phyloP scores from a whole-genome alignment of 1,140 invertebrate genomes.

The Thaumetopoea pityocampa region DNA sequence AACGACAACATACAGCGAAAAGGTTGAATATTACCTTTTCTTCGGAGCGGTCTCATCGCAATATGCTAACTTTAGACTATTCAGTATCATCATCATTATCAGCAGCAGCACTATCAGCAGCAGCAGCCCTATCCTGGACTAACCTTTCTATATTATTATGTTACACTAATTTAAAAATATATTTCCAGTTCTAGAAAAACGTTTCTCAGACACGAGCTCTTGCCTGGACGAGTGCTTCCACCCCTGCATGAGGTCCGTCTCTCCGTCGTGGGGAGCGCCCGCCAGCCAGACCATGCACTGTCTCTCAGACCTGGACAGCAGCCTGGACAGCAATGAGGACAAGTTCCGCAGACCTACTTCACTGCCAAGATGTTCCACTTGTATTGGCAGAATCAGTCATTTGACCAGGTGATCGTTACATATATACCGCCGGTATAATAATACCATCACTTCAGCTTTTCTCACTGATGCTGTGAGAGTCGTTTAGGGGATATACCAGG shows the following conservation, averaged over 20 bases:
- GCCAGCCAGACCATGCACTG: constrained; percentile 65
- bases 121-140: too few relatives aligned
- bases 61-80: too few relatives aligned
- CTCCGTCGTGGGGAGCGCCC: constrained; percentile 52
- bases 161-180: not conserved
- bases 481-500: too few relatives aligned
- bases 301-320: constrained; percentile 56
- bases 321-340: constrained; percentile 48
- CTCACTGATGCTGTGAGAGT: too few relatives aligned
- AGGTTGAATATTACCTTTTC: too few relatives aligned
- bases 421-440: too few relatives aligned
- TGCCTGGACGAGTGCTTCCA: constrained; percentile 61
- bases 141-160: not conserved
- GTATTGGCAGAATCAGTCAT: constrained; percentile 84
- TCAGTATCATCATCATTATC: too few relatives aligned
- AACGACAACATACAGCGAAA: too few relatives aligned
- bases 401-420: constrained; percentile 65
- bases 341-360: constrained; percentile 59
- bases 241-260: constrained; percentile 51
- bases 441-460: too few relatives aligned
- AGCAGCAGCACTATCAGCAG: too few relatives aligned
- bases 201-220: constrained; percentile 59
- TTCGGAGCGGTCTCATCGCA: too few relatives aligned
- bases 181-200: constrained; percentile 53
- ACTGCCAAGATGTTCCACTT: constrained; percentile 83